Evolutionary conservation across 2,797 vertebrate genomes (phyloP).

Genomic region (Oceanodroma leucorhoa): DNA sequence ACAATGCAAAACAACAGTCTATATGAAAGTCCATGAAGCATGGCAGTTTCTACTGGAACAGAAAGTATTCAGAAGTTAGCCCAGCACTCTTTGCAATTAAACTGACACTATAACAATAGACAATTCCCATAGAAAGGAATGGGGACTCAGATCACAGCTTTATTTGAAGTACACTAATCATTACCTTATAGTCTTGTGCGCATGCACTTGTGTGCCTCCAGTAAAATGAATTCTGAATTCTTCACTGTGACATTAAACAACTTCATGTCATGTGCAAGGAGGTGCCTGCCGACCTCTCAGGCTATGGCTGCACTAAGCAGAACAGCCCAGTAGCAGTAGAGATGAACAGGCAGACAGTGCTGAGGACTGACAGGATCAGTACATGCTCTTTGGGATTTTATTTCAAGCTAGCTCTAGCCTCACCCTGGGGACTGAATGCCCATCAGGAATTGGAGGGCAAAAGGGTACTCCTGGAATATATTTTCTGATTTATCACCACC

Average conservation of each 20-base stretch:
- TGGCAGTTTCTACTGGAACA: neutral
- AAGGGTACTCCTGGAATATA: neutral
- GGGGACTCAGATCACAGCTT: neutral
- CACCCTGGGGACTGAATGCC: neutral
- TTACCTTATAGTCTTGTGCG: neutral
- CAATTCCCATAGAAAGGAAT: neutral
- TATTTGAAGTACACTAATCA: neutral
- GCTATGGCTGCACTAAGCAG: neutral
- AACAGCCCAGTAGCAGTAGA: neutral
- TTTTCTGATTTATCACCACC: neutral
- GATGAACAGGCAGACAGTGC: neutral
- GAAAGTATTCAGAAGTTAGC: neutral
- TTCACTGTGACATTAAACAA: neutral
- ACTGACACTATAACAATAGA: neutral
- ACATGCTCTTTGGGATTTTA: neutral
- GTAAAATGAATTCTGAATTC: neutral
- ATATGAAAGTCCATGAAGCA: neutral
- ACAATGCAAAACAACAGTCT: neutral
- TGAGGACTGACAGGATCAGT: neutral
- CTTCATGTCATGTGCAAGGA: neutral
- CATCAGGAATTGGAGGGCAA: neutral
- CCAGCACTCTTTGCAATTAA: neutral
- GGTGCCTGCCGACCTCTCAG: neutral
- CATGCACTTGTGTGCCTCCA: accelerated
- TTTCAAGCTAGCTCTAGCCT: neutral